Conservation (phyloP, 1,140 invertebrate genomes). For the Drosophila simulans region DNA sequence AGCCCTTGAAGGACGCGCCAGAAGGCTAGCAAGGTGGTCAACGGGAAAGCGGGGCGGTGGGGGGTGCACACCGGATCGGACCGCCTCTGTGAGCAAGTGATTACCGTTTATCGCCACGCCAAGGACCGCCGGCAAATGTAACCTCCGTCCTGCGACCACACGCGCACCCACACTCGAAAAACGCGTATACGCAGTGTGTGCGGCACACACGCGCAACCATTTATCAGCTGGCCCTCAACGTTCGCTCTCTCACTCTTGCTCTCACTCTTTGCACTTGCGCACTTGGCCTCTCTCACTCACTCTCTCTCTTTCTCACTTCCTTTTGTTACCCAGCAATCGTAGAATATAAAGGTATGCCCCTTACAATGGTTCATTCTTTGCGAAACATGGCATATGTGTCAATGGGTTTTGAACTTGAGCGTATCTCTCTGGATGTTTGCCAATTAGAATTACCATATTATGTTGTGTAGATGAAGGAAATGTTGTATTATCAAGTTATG, state of each 20-base stretch:
- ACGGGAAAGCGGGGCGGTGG: not conserved
- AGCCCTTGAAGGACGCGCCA: conserved; percentile 39
- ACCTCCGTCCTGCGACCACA: conserved; percentile 61
- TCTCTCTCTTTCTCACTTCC: conserved; percentile 56
- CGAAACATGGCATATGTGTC: not conserved
- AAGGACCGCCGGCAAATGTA: conserved; percentile 65
- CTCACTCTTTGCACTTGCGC: conserved; percentile 44
- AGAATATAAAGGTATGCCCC: not conserved
- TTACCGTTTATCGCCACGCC: conserved; percentile 72
- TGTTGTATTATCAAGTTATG: not conserved
- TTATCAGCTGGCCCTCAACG: conserved; percentile 78
- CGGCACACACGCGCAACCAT: conserved; percentile 39
- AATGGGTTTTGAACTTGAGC: not conserved
- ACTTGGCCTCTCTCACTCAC: not conserved
- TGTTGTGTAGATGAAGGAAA: not conserved
- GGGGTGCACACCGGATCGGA: conserved; percentile 25
- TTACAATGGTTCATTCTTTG: not conserved
- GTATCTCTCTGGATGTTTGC: no score
- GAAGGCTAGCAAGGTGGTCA: conserved; percentile 11
- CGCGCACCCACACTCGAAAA: conserved; percentile 26
- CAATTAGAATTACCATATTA: no score
- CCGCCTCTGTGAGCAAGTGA: conserved; percentile 71
- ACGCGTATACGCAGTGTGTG: conserved; percentile 36
- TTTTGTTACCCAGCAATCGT: conserved; percentile 31
- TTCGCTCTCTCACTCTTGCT: conserved; percentile 6